These are phyloP conservation scores for Scleropages formosus DNA, from an alignment of 2,797 vertebrate genomes.

Conservation along the genomic window DNA sequence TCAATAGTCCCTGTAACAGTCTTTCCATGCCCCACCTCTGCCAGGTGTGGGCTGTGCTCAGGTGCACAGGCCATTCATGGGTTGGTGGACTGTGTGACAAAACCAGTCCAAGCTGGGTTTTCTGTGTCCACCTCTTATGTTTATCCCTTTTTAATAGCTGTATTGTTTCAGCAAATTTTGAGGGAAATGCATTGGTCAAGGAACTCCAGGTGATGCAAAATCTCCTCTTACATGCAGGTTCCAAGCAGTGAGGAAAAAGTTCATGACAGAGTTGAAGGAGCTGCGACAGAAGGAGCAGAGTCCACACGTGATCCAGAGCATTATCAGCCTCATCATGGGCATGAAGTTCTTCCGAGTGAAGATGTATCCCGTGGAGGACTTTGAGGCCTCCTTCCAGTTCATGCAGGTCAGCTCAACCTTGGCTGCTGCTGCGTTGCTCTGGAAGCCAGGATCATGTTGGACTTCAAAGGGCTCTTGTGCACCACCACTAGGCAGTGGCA, in stretches of 20 bases:
- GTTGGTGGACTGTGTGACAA: too few species aligned
- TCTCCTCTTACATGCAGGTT: constrained; percentile 71
- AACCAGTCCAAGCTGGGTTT: too few species aligned
- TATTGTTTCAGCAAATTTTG: too few species aligned
- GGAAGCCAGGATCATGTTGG: neutral
- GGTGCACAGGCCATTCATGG: too few species aligned
- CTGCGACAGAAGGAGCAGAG: constrained; percentile 93
- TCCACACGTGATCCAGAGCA: constrained; percentile 92
- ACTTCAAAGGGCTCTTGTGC: neutral
- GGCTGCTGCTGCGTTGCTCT: neutral
- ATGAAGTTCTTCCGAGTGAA: constrained; percentile 99
- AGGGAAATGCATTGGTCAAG: too few species aligned
- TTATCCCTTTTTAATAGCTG: neutral
- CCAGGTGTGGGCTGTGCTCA: neutral
- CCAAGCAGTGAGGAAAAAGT: constrained; percentile 98
- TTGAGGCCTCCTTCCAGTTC: constrained; percentile 98
- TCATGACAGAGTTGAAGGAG: constrained; percentile 97
- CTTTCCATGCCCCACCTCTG: neutral
- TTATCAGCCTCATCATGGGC: constrained; percentile 98
- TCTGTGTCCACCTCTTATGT: too few species aligned
- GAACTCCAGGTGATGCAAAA: constrained; percentile 3
- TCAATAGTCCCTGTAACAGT: neutral
- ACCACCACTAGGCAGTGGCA: neutral
- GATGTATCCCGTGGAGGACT: constrained; percentile 99
- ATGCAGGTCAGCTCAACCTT: constrained; percentile 83